Base-by-base conservation (phyloP, 2,113 vertebrate genomes). In the Myrmecophaga tridactyla region DNA sequence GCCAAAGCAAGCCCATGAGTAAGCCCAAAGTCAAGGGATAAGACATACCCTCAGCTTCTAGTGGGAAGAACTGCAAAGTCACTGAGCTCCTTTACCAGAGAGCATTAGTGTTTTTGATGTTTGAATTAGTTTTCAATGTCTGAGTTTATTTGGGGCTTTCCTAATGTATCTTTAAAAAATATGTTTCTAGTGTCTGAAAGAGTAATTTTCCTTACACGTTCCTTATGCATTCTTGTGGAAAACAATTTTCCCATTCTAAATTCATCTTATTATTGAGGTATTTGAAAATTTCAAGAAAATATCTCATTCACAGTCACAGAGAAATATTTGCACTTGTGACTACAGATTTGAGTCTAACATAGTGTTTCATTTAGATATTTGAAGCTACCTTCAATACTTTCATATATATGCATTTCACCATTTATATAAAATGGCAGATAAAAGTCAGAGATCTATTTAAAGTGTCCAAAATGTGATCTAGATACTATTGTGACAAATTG, bases 71-170 rank as follows among this genome's bases (percentile, higher is more conserved):
- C 53, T 56, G 6, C 17, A 56, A 56, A 56, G 53, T 18, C 53
- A 56, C 53, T 56, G 53, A 18, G 53, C 20, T 56, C 53, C 17
- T 56, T 56, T 56, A 56, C 15, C 53, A 56, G 53, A 56, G 53
- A 56, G 17, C 53, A 18, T 56, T 18, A 27, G 48, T 46, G 15
- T 53, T 88, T 84, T 91, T 80, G 23, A 36, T 77, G 23, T 94
- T 81, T 72, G 34, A 81, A 77, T 75, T 85, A 65, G 29, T 89
- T 89, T 93, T 96, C n/a, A 43, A 53, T 56, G 9, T 86, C 46
- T 36, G 5, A 51, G 69, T 91, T 89, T 62, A 77, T 73, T 69
- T 80, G 29, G 0, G 7, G 4, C 1, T 81, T 91, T 94, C 72
- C 12, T 77, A 65, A 81, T 81, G 1, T 82, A 46, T 78, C 7